Conservation (phyloP, 2,797 vertebrate genomes). For the Centroberyx gerrardi region DNA sequence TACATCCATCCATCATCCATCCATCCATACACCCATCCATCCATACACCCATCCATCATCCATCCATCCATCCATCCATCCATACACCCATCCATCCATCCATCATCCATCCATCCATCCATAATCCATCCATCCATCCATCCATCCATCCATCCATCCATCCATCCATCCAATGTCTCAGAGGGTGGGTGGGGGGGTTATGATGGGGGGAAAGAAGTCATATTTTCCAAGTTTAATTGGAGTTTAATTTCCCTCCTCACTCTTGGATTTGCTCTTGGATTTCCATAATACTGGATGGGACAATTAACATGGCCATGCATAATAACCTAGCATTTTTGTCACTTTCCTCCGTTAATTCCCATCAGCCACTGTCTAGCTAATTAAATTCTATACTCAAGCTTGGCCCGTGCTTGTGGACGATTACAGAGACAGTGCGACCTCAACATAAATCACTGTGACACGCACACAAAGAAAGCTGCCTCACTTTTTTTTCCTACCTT, state of each 20-base stretch:
- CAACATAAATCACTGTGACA: conserved; percentile 69
- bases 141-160: neutral
- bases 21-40: neutral
- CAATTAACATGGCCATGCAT: conserved; percentile 40
- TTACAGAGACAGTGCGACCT: conserved; percentile 52
- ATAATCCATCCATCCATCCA: neutral
- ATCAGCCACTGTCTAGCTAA: conserved; percentile 46
- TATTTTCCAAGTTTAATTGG: conserved; percentile 25
- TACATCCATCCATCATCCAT: neutral
- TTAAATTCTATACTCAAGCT: conserved; percentile 49
- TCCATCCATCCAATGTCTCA: neutral
- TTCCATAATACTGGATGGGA: conserved; percentile 40
- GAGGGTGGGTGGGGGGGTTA: neutral
- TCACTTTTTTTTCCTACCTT: conserved; percentile 38
- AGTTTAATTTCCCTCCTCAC: conserved; percentile 22
- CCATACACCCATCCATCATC: too few relatives aligned
- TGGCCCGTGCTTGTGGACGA: conserved; percentile 43
- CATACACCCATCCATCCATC: too few relatives aligned
- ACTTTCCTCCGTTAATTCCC: conserved; percentile 56
- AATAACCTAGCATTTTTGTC: conserved; percentile 60
- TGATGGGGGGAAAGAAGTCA: neutral
- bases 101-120: neutral
- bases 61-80: neutral
- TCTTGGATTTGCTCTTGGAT: conserved; percentile 26
- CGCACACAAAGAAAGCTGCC: conserved; percentile 51